Base-by-base conservation (phyloP, 1,140 invertebrate genomes). In the Lerema accius region DNA sequence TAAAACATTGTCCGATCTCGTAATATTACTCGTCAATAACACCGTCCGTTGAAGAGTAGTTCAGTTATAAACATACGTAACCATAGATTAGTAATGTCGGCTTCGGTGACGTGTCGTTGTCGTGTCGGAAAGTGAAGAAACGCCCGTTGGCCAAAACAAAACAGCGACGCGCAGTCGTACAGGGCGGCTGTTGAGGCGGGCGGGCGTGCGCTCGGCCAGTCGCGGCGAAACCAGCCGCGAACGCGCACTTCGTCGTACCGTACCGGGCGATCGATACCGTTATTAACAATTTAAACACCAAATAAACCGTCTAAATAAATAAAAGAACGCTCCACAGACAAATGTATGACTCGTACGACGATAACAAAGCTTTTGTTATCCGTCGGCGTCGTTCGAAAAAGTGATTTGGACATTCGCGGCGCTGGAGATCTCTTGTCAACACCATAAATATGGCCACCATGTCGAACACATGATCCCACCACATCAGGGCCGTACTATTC, bases 201-300 rank as follows among this genome's bases (percentile, higher is more conserved):
- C 58, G 66, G 75, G 65, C 64, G 65, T n/a, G 68, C 51, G 66
- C 73, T 63, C 64, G 65, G 43, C 63, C 67, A 89, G 86, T 89
- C 75, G 82, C 84, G 83, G 84, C 84, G 63, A 63, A 76, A 63
- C 69, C 71, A 71, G 82, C 83, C 83, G 82, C 76, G 63, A 78
- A 76, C 76, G 82, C 79, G 78, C 72, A 70, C 70, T 67, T 43
- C 77, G 67, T 76, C 76, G 64, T 16, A 39, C 23, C 70, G 72
- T 71, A 65, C 40, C 65, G 6, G 76, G 77, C 76, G 79, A 82
- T 89, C 82, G 66, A 89, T 86, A 81, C 63, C 62, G 45, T 15
- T 28, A 39, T 16, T 66, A 71, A 73, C 65, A 48, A 65, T 45
- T 60, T 74, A 63, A 73, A 60, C 55, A 69, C 37, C 39, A 68